Base-by-base conservation (phyloP, 1,140 invertebrate species). In the Drosophila ambigua region DNA sequence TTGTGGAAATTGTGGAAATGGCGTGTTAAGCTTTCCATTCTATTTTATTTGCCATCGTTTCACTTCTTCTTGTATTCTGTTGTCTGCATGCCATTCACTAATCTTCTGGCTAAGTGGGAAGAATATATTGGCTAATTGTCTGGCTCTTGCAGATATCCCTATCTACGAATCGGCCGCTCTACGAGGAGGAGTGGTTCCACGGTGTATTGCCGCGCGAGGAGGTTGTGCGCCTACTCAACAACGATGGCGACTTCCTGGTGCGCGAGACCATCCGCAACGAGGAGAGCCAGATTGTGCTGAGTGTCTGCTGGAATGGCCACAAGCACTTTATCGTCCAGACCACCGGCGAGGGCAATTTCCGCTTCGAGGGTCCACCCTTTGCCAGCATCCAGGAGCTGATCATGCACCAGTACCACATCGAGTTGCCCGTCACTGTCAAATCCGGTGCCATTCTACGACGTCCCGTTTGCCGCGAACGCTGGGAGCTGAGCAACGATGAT, bases 261-360 rank as follows among this genome's bases (percentile, higher is more conserved):
- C 94, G 98, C 23, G 97, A 99, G 93, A 99, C 98, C 44, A 97
- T 96, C n/a, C 94, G 96, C 92, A 98, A 97, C 91, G 95, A 98
- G 91, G 96, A 98, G 91, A 94, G 97, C 87, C 96, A 98, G 94
- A 97, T 98, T 66, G 98, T 99, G 50, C 91, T 99, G 23, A 99
- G 98, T 9, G 98, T 99, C 0, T 97, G 96, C 90, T 99, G 98
- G 98, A 96, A 97, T 61, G 97, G 97, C 6, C 97, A 98, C 84
- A 98, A 98, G 92, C 98, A 99, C 93, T 99, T 99, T 90, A 99
- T 99, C 75, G 98, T 99, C 55, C 98, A 99, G 93, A 98, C 96
- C 20, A 98, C 97, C 9, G 94, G 95, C 11, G 97, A 98, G 96
- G 97, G 97, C 41, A 96, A 97, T 83, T 99, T 95, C 93, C 93